These are phyloP conservation scores for Psilanteris sp. DNA, from an alignment of 1,140 invertebrate species.

Conservation along the genomic window DNA sequence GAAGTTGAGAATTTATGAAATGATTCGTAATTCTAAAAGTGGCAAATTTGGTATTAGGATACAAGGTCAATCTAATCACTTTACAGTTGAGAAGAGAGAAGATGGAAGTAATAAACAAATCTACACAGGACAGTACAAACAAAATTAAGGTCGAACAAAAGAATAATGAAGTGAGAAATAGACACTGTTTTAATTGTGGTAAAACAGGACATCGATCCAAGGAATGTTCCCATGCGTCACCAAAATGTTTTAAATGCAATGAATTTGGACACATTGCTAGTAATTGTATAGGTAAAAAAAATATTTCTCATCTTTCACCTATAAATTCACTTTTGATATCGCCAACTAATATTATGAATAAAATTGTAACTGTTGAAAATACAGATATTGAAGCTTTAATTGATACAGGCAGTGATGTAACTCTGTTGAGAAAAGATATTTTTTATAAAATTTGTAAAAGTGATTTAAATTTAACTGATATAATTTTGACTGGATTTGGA, in stretches of 20 bases:
- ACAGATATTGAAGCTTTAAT: conserved; percentile 8
- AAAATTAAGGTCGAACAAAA: too few species aligned
- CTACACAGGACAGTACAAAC: too few species aligned
- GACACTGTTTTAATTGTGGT: conserved; percentile 26
- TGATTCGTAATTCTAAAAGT: too few species aligned
- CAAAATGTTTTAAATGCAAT: conserved; percentile 28
- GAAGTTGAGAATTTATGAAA: conserved; percentile 20
- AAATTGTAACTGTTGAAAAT: conserved; percentile 1
- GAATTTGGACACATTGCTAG: conserved; percentile 8
- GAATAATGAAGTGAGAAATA: neutral
- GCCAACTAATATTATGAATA: neutral
- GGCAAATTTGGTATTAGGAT: too few species aligned
- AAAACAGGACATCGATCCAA: conserved; percentile 12
- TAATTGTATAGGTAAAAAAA: conserved; percentile 13
- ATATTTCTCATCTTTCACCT: conserved; percentile 14
- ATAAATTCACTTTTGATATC: neutral
- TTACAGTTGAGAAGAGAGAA: too few species aligned
- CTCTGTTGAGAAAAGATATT: conserved; percentile 5
- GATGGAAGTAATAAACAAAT: too few species aligned
- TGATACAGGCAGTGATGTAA: conserved; percentile 6
- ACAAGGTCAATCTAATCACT: neutral
- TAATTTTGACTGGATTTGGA: conserved; percentile 9
- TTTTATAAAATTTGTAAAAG: conserved; percentile 1
- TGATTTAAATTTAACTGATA: neutral
- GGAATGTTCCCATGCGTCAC: conserved; percentile 2